Base-by-base conservation (phyloP, 2,888 invertebrate species). In the Sialis lutaria region DNA sequence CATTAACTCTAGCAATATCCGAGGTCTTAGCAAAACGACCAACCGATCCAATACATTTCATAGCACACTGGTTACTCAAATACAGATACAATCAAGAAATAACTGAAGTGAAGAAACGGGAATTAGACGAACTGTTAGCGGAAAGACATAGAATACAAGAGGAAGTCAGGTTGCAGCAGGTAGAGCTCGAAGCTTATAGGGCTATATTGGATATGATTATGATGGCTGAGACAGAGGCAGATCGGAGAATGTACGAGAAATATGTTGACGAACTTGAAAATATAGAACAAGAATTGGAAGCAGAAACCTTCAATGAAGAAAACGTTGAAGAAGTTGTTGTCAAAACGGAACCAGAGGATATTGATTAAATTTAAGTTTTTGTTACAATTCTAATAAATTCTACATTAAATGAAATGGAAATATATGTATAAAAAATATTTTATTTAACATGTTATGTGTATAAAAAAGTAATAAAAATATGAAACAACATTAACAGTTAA, bases 11-110 rank as follows among this genome's bases (percentile, higher is more conserved):
- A 46, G 69, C 67, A 5, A 51, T 70, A 46, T 64, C 65, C 3
- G 68, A 70, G 54, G 63, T 70, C 40, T 60, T 64, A 1, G 58
- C 62, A 1, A 65, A 63, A 50, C 65, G 67, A 52, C 70, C 70
- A 2, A 50, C 55, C 42, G 69, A 69, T 55, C 69, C 70, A 0
- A 63, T 71, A n/a, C 63, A 64, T 52, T 69, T 67, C 51, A 55
- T 70, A 31, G 69, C 62, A 4, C 67, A 67, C 52, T 70, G 69
- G 68, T 55, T 70, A n/a, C 61, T 67, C 49, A 65, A 68, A 56
- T 70, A 67, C 54, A 59, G 64, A 34, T 67, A 63, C 52, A 67
- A 63, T 51, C 64, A 67, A 53, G 68, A 69, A 52, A 49, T 60
- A 8, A 58, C 59, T 33, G 54, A 60, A 42, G 48, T 56, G 5